A percentile compares a stretch with the other conserved stretches of the same genome.
Conservation (phyloP, 2,797 vertebrate genomes). For the Ceryle rudis region DNA sequence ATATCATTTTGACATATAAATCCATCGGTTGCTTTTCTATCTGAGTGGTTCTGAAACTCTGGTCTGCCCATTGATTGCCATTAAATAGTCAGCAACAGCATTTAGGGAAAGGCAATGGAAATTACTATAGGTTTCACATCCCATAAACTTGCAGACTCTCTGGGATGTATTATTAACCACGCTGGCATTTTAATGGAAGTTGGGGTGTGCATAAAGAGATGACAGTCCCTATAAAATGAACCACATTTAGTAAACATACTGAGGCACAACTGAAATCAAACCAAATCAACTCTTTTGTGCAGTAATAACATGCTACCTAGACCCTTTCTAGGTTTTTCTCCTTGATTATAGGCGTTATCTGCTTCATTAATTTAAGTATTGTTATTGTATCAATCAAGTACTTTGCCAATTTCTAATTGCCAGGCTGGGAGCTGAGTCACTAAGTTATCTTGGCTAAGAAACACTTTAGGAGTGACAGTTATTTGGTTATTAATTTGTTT, state of each 20-base stretch:
- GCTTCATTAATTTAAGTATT: slow-evolving; percentile 38
- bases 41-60: not conserved
- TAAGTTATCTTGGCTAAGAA: slow-evolving; percentile 18
- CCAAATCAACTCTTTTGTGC: slow-evolving; percentile 25
- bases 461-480: slow-evolving; percentile 11
- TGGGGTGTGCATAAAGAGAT: not conserved
- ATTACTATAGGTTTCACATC: not conserved
- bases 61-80: not conserved
- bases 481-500: slow-evolving; percentile 25
- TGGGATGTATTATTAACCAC: not conserved
- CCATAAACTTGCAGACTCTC: not conserved
- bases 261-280: slow-evolving; percentile 4
- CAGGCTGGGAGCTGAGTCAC: slow-evolving; percentile 15
- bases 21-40: not conserved
- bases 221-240: not conserved
- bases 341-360: slow-evolving; percentile 6
- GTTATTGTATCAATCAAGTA: slow-evolving; percentile 15
- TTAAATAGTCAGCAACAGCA: not conserved
- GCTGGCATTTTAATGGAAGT: not conserved
- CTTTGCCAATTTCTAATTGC: slow-evolving; percentile 47
- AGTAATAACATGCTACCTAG: not conserved
- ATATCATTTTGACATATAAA: not conserved
- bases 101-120: not conserved
- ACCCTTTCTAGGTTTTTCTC: slow-evolving; percentile 27
- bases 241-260: not conserved